phyloP scores from a whole-genome alignment of 2,797 vertebrate species.

The Heterohyrax brucei region DNA sequence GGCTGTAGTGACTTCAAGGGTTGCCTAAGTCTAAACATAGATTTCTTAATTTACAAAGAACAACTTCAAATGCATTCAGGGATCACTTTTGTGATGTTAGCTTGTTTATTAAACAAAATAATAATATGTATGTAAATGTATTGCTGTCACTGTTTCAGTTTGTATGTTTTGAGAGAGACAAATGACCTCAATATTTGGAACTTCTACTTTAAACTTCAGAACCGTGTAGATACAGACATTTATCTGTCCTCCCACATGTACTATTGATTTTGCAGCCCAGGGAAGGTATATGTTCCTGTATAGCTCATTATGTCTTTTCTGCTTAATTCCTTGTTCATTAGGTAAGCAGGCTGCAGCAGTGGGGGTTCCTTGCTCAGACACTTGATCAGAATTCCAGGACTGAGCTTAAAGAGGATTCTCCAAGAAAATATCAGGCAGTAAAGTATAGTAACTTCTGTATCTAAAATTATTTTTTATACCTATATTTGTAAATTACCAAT shows the following conservation, averaged over 20 bases:
- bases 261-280: neutral
- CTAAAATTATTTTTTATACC: constrained; percentile 39
- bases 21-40: constrained; percentile 85
- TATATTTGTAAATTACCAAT: neutral
- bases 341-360: neutral
- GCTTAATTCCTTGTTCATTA: neutral
- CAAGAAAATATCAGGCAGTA: neutral
- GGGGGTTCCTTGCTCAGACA: neutral
- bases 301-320: constrained; percentile 1
- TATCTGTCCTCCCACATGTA: neutral
- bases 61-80: neutral
- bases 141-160: neutral
- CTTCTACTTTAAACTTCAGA: constrained; percentile 9
- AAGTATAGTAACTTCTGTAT: constrained; percentile 39
- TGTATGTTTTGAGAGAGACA: constrained; percentile 3
- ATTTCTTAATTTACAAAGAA: constrained; percentile 37
- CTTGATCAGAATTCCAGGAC: neutral
- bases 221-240: neutral
- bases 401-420: neutral
- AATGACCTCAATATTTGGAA: neutral
- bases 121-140: neutral
- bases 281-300: too few relatives aligned
- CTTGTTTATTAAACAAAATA: constrained; percentile 23
- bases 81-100: neutral
- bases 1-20: constrained; percentile 90